Evolutionary conservation across 2,797 vertebrate genomes (phyloP).

Genomic region (Euthynnus affinis): DNA sequence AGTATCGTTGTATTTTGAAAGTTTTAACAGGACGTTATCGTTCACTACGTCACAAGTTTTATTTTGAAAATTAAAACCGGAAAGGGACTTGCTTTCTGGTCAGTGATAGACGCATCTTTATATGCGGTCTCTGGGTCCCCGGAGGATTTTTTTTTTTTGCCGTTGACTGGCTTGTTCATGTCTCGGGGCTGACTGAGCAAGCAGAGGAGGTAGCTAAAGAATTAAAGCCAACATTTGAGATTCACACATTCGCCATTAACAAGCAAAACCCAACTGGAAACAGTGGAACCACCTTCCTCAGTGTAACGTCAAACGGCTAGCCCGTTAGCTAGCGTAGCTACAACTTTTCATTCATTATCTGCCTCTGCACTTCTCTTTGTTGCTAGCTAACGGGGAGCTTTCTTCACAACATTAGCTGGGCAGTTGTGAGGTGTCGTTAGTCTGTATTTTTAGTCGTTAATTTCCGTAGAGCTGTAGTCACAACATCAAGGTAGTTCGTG

Average conservation of each 20-base stretch:
- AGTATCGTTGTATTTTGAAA: slow-evolving; percentile 15
- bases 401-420: slow-evolving; percentile 19
- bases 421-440: background rate
- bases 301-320: slow-evolving; percentile 40
- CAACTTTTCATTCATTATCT: slow-evolving; percentile 83
- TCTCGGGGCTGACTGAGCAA: slow-evolving; percentile 18
- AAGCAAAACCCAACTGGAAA: background rate
- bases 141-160: slow-evolving; percentile 35
- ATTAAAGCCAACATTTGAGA: slow-evolving; percentile 4
- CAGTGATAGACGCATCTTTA: background rate
- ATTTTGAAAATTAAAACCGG: slow-evolving; percentile 63
- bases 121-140: background rate
- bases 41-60: slow-evolving; percentile 30
- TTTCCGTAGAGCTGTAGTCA: background rate
- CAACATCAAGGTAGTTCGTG: background rate
- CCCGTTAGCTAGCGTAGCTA: slow-evolving; percentile 68
- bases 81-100: background rate
- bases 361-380: slow-evolving; percentile 73
- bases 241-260: background rate
- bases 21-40: slow-evolving; percentile 7
- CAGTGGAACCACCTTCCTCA: background rate
- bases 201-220: slow-evolving; percentile 47
- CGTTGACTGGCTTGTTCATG: slow-evolving; percentile 44
- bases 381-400: slow-evolving; percentile 58
- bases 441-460: background rate